Conservation (phyloP, 1,140 invertebrate species). For the Triops cancriformis region DNA sequence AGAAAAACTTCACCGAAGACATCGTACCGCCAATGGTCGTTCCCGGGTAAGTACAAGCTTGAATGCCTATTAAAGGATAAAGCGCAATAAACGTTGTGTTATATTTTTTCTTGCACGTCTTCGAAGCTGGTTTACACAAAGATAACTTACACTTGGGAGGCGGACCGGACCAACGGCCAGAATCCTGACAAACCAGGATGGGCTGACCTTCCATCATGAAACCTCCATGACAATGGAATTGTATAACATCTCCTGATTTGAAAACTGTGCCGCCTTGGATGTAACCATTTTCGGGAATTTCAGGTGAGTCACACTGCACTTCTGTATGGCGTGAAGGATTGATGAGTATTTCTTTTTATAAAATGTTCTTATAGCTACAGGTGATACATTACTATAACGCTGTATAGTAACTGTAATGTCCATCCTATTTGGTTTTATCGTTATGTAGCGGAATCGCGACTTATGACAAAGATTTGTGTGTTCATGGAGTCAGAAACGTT, state of each 20-base stretch:
- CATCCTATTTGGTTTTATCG: too few species aligned
- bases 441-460: too few species aligned
- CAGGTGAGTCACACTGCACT: conserved; percentile 62
- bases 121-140: not conserved
- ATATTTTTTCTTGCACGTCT: conserved; percentile 1
- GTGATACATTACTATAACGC: too few species aligned
- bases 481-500: too few species aligned
- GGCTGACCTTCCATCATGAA: conserved; percentile 79
- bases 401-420: too few species aligned
- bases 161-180: conserved; percentile 72
- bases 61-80: conserved; percentile 49
- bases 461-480: too few species aligned
- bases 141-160: conserved; percentile 67
- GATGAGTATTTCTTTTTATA: too few species aligned
- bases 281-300: conserved; percentile 62
- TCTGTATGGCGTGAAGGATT: too few species aligned
- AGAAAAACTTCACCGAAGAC: conserved; percentile 77
- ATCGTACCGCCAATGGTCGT: conserved; percentile 72
- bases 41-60: conserved; percentile 74
- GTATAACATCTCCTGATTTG: conserved; percentile 69
- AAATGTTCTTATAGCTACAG: too few species aligned
- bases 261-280: conserved; percentile 61
- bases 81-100: not conserved
- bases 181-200: conserved; percentile 77
- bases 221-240: conserved; percentile 75